These are phyloP conservation scores for Drosophila hamatofila DNA, from an alignment of 2,888 invertebrate genomes.

Conservation along the genomic window DNA sequence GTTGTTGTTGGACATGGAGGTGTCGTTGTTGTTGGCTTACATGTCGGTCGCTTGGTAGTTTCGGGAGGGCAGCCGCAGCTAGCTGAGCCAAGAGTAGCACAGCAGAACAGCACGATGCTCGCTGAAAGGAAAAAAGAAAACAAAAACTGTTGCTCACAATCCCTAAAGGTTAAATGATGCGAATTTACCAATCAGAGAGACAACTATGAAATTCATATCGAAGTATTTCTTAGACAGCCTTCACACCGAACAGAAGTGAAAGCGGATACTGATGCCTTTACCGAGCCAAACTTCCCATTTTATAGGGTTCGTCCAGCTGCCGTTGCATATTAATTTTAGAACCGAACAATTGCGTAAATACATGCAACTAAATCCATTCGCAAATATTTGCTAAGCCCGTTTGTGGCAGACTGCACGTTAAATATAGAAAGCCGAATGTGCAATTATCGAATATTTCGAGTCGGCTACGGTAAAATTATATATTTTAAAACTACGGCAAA, in stretches of 20 bases:
- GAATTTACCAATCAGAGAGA: slow-evolving; percentile 29
- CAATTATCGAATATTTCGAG: no score
- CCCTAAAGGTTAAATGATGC: neutral
- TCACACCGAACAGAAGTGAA: slow-evolving; percentile 12
- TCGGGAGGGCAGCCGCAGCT: neutral
- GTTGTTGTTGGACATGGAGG: neutral
- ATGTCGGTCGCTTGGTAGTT: neutral
- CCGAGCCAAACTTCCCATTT: neutral
- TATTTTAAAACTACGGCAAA: no score
- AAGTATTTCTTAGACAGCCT: neutral
- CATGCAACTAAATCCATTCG: slow-evolving; percentile 8
- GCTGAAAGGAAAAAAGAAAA: slow-evolving; percentile 7
- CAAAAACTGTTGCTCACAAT: neutral
- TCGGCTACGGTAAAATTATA: no score
- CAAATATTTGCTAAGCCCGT: slow-evolving; percentile 16
- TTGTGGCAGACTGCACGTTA: neutral
- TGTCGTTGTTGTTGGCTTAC: neutral
- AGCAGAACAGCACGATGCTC: slow-evolving; percentile 9
- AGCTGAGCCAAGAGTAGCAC: neutral
- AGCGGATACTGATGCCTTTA: slow-evolving; percentile 10
- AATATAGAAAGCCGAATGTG: neutral
- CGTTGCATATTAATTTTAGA: neutral
- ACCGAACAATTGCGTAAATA: slow-evolving; percentile 25
- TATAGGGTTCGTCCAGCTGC: slow-evolving; percentile 15
- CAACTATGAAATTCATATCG: slow-evolving; percentile 25